Percentiles rank a stretch among this genome's conserved stretches.
These are phyloP conservation scores for Petrosia ficiformis DNA, from an alignment of 37 sponge, comb jelly and placozoan genomes.

Conservation along the genomic window DNA sequence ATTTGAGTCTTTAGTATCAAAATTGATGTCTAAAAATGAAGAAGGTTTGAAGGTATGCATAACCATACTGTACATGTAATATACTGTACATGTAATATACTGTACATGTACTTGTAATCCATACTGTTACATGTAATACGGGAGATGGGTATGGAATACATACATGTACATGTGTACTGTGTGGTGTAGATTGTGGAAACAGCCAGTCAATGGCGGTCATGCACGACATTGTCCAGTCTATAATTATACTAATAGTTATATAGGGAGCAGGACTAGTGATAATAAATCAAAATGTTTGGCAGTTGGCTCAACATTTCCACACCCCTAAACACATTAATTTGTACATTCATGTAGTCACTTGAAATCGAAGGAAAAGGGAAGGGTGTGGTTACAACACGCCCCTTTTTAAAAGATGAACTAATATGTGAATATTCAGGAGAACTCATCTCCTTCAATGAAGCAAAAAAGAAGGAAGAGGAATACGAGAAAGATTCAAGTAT, in stretches of 20 bases:
- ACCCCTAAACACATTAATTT: neutral
- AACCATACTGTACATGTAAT: neutral
- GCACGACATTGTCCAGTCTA: no score
- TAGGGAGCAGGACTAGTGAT: no score
- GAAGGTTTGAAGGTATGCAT: neutral
- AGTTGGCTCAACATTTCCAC: no score
- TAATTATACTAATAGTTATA: no score
- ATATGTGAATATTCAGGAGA: conserved; percentile 91
- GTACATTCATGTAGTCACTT: conserved; percentile 26
- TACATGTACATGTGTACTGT: no score
- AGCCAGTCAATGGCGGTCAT: no score
- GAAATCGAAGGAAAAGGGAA: conserved; percentile 81
- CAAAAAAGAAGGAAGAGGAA: conserved; percentile 62
- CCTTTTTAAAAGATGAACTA: conserved; percentile 69
- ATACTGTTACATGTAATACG: no score
- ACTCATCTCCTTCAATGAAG: conserved; percentile 65
- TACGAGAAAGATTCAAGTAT: conserved; percentile 58
- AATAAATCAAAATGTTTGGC: no score
- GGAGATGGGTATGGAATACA: no score
- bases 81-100: neutral
- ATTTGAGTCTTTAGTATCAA: neutral
- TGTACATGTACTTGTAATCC: no score
- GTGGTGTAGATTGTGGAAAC: no score
- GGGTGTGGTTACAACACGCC: conserved; percentile 73
- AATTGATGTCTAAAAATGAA: neutral